Evolutionary conservation across 2,888 invertebrate species (phyloP).

Genomic region (Calameuta idolon): DNA sequence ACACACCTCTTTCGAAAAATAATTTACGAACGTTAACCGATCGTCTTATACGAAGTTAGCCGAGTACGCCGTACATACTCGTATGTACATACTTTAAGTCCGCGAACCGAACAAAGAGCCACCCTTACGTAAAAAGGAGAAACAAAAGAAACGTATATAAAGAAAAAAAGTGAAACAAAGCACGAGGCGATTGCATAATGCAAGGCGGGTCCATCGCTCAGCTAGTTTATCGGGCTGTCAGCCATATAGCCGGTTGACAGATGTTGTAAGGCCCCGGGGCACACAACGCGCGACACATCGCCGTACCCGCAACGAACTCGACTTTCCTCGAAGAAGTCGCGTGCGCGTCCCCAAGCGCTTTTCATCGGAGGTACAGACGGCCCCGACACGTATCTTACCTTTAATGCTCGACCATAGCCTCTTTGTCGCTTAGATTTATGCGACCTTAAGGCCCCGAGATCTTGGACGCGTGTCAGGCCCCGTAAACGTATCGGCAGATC

Average conservation of each 20-base stretch:
- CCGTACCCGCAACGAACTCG: slow-evolving; percentile 23
- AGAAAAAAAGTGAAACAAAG: slow-evolving; percentile 8
- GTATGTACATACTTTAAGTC: neutral
- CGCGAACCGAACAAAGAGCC: neutral
- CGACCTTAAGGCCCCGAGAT: slow-evolving; percentile 29
- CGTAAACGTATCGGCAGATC: slow-evolving; percentile 12
- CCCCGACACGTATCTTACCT: slow-evolving; percentile 10
- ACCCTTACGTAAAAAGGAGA: neutral
- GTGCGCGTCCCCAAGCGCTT: slow-evolving; percentile 11
- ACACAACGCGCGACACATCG: slow-evolving; percentile 15
- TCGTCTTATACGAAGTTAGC: neutral
- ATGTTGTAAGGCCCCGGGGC: slow-evolving; percentile 32
- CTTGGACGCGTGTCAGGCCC: slow-evolving; percentile 10
- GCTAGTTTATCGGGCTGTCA: slow-evolving; percentile 48
- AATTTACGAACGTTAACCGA: neutral
- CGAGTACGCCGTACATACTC: neutral
- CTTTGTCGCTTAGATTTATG: slow-evolving; percentile 49
- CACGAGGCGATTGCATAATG: slow-evolving; percentile 42
- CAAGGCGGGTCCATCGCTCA: slow-evolving; percentile 44
- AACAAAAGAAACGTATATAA: neutral
- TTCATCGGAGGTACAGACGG: neutral
- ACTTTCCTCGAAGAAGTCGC: slow-evolving; percentile 9
- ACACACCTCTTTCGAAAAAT: neutral
- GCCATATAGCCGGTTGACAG: slow-evolving; percentile 42
- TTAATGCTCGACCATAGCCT: slow-evolving; percentile 37